These are phyloP conservation scores for Temnothorax nylanderi DNA, from an alignment of 1,140 invertebrate genomes.

Conservation along the genomic window DNA sequence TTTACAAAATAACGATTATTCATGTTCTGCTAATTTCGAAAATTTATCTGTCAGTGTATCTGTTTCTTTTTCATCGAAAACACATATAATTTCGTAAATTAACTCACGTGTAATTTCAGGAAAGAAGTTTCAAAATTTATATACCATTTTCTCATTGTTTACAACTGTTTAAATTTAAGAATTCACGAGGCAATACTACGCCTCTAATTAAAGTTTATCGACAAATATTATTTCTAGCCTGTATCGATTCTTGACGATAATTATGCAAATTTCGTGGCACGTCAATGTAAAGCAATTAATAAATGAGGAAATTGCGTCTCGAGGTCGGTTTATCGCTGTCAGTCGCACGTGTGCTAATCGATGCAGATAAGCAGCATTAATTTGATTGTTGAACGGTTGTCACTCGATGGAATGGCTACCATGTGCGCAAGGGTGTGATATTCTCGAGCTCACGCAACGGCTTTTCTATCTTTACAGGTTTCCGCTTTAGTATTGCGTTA, in stretches of 20 bases:
- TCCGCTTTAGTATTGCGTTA: conserved; percentile 23
- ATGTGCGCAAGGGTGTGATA: not conserved
- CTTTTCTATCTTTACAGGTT: conserved; percentile 21
- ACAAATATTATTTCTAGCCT: conserved; percentile 1
- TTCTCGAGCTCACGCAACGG: not conserved
- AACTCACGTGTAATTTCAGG: not conserved
- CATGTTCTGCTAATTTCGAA: not conserved
- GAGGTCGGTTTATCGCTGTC: conserved; percentile 48
- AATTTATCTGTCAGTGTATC: not conserved
- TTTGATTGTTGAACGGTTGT: conserved; percentile 41
- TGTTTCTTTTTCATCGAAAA: not conserved
- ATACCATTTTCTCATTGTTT: not conserved
- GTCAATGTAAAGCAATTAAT: conserved; percentile 3
- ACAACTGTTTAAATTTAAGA: not conserved
- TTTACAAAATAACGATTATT: not conserved
- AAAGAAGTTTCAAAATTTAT: not conserved
- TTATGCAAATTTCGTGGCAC: not conserved
- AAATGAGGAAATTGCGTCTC: conserved; percentile 46
- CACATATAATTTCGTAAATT: not conserved
- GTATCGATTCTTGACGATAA: not conserved
- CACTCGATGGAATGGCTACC: conserved; percentile 1
- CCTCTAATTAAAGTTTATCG: not conserved
- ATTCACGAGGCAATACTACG: not conserved
- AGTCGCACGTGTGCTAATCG: conserved; percentile 34
- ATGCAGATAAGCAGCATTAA: conserved; percentile 49